Conservation (phyloP, 2,113 vertebrate species). For the Rissa tridactyla region DNA sequence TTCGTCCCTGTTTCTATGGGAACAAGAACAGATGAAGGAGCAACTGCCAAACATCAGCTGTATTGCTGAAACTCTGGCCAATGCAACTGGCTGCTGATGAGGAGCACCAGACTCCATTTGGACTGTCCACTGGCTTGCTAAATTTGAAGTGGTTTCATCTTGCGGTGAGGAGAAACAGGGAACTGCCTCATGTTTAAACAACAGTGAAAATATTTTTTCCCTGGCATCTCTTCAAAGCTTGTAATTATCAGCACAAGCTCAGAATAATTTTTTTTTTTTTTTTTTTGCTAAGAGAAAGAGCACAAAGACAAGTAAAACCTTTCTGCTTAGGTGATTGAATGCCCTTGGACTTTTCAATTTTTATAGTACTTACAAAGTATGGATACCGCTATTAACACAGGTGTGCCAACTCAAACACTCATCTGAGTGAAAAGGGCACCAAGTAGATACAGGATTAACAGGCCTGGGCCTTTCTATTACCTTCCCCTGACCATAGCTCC, state of each 20-base stretch:
- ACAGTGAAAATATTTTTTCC: not conserved
- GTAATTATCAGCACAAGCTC: not conserved
- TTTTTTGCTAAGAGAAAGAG: not conserved
- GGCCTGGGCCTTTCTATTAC: not conserved
- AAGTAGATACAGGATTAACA: not conserved
- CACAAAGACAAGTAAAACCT: not conserved
- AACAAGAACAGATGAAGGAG: conserved; percentile 17
- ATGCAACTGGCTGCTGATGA: not conserved
- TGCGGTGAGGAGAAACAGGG: not conserved
- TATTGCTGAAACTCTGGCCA: not conserved
- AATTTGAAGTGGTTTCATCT: not conserved
- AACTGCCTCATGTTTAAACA: not conserved
- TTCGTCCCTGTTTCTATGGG: conserved; percentile 25
- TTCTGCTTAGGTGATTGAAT: not conserved
- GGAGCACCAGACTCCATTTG: not conserved
- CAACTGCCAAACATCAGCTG: not conserved
- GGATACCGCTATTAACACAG: not conserved
- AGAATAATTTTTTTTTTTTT: not conserved
- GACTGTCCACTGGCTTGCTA: not conserved
- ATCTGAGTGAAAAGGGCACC: not conserved
- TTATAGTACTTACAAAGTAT: not conserved
- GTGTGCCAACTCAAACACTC: not conserved
- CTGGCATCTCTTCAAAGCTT: not conserved
- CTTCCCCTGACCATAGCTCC: not conserved
- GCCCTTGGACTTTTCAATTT: not conserved